Percentiles rank a stretch among this genome's conserved stretches.
These are phyloP conservation scores for Athalia cordata DNA, from an alignment of 2,888 invertebrate genomes.

Conservation along the genomic window DNA sequence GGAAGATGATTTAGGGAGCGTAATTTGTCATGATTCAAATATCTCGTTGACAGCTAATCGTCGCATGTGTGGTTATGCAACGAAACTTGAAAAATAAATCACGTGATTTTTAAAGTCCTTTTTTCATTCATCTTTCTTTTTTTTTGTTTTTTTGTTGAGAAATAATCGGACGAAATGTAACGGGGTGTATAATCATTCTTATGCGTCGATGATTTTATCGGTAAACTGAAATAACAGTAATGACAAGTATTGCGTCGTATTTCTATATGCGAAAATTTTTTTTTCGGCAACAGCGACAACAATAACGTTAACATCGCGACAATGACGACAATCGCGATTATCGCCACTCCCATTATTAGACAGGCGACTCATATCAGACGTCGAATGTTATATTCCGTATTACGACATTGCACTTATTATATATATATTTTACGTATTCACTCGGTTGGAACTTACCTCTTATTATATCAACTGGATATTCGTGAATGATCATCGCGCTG, in stretches of 20 bases:
- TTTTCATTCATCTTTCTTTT: no score
- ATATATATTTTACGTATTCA: no score
- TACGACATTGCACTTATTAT: constrained; percentile 1
- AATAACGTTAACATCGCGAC: constrained; percentile 1
- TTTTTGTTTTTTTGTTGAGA: no score
- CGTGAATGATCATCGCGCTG: no score
- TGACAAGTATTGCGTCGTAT: no score
- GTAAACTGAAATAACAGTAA: no score
- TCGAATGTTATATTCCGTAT: constrained; percentile 16
- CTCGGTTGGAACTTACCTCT: background rate
- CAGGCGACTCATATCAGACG: background rate
- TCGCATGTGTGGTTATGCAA: background rate
- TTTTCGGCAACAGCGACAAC: background rate
- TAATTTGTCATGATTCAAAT: constrained; percentile 23
- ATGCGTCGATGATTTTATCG: no score
- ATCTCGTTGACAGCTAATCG: constrained; percentile 24
- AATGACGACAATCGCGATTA: constrained; percentile 11
- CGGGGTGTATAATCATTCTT: no score
- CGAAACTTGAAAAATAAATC: background rate
- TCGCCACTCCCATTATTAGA: constrained; percentile 29
- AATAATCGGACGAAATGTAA: no score
- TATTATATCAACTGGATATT: no score
- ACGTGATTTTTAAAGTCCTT: background rate
- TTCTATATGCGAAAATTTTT: no score
- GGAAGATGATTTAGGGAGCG: constrained; percentile 25